These are phyloP conservation scores for Oedothorax gibbosus DNA, from an alignment of 1,140 invertebrate species.

Conservation along the genomic window DNA sequence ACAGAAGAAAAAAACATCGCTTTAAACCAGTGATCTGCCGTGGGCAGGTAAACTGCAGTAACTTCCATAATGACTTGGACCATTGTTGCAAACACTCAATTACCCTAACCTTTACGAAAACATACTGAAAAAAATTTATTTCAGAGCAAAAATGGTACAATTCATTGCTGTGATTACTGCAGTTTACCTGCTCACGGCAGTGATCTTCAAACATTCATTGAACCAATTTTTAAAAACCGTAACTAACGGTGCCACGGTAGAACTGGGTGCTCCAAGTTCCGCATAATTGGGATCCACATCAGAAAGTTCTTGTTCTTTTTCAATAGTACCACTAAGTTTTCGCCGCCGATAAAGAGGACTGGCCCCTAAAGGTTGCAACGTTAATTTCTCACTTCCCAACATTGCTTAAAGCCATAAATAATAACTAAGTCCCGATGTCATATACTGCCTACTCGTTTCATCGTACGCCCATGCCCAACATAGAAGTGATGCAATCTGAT, in stretches of 20 bases:
- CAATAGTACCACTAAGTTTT: slow-evolving; percentile 21
- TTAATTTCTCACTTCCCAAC: slow-evolving; percentile 26
- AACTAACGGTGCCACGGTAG: slow-evolving; percentile 2
- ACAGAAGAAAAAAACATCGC: no score
- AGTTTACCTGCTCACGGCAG: no score
- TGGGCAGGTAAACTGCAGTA: no score
- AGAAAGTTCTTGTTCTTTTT: slow-evolving; percentile 25
- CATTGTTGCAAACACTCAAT: no score
- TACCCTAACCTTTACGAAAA: no score
- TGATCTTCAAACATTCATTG: no score
- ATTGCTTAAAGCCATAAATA: neutral
- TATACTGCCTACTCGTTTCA: neutral
- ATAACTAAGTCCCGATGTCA: neutral
- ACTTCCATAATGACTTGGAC: no score
- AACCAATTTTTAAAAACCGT: neutral
- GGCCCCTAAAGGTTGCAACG: slow-evolving; percentile 21
- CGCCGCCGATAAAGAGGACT: slow-evolving; percentile 41
- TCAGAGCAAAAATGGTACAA: no score
- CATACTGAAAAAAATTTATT: no score
- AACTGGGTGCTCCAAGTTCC: slow-evolving; percentile 31
- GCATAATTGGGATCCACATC: slow-evolving; percentile 51
- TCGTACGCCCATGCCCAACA: neutral
- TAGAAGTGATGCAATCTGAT: slow-evolving; percentile 13
- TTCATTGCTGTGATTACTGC: no score
- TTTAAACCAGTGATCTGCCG: no score